Conservation (phyloP, 2,113 vertebrate genomes). For the Urocynchramus pylzowi region DNA sequence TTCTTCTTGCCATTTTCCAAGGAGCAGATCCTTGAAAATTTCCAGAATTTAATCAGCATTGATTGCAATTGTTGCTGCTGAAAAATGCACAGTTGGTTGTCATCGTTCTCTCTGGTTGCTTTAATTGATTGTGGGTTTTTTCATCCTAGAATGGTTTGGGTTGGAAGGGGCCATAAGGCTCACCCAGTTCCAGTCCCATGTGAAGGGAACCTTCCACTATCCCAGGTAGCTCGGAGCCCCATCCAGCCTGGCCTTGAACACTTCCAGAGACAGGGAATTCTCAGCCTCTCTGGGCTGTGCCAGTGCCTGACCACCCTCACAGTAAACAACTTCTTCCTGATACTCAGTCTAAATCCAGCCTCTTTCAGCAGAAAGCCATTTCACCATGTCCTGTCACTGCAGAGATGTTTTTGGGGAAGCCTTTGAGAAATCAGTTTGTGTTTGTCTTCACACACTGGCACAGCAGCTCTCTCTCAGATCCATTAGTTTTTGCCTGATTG, state of each 20-base stretch:
- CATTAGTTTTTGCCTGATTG: not conserved
- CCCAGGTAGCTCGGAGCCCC: not conserved
- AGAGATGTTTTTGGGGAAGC: not conserved
- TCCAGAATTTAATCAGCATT: not conserved
- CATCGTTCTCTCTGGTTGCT: not conserved
- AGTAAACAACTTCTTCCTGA: not conserved
- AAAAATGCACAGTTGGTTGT: fast-evolving
- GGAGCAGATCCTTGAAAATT: not conserved
- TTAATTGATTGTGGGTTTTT: not conserved
- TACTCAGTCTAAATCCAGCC: not conserved
- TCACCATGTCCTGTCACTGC: not conserved
- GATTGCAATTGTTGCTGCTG: not conserved
- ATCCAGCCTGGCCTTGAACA: not conserved
- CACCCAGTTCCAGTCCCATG: not conserved
- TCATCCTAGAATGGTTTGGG: not conserved
- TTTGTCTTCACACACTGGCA: not conserved
- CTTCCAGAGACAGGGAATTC: not conserved
- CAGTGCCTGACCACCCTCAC: not conserved
- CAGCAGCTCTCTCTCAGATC: not conserved
- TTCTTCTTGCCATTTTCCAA: not conserved
- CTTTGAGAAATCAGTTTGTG: not conserved
- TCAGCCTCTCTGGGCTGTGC: not conserved
- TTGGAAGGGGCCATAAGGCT: not conserved
- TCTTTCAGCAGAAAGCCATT: not conserved
- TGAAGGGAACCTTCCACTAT: not conserved